These are phyloP conservation scores for Cotesia congregata DNA, from an alignment of 2,888 invertebrate genomes.

Conservation along the genomic window DNA sequence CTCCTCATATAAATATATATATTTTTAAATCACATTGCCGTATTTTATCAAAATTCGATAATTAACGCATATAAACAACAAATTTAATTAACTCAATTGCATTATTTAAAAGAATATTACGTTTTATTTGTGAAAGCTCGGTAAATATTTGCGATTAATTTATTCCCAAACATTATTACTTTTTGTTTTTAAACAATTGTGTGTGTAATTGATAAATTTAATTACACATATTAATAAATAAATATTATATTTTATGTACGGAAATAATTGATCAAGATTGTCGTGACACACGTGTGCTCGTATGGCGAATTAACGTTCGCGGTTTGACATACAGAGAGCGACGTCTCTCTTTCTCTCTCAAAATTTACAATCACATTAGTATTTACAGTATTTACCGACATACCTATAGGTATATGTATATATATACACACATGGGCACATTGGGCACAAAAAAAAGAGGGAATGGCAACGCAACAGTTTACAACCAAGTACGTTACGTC, in stretches of 20 bases:
- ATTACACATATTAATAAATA: background rate
- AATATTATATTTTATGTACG: constrained; percentile 5
- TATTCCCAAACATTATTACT: background rate
- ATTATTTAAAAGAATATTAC: background rate
- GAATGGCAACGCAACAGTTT: constrained; percentile 67
- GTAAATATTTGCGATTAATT: too few species aligned
- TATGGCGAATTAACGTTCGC: constrained; percentile 2
- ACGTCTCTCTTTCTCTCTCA: background rate
- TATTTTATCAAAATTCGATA: background rate
- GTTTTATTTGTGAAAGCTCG: too few species aligned
- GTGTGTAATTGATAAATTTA: background rate
- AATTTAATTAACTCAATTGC: background rate
- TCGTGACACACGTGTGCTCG: background rate
- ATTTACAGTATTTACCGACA: background rate
- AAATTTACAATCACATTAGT: background rate
- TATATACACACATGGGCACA: background rate
- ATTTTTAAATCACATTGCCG: background rate
- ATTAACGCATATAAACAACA: background rate
- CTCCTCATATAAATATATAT: constrained; percentile 4
- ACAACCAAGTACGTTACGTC: constrained; percentile 69
- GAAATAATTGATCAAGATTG: constrained; percentile 8
- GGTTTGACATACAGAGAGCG: background rate
- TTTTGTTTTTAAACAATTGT: background rate
- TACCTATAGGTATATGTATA: too few species aligned
- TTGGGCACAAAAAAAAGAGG: constrained; percentile 21